Conservation (phyloP, 2,888 invertebrate species). For the Lycia hirtaria region DNA sequence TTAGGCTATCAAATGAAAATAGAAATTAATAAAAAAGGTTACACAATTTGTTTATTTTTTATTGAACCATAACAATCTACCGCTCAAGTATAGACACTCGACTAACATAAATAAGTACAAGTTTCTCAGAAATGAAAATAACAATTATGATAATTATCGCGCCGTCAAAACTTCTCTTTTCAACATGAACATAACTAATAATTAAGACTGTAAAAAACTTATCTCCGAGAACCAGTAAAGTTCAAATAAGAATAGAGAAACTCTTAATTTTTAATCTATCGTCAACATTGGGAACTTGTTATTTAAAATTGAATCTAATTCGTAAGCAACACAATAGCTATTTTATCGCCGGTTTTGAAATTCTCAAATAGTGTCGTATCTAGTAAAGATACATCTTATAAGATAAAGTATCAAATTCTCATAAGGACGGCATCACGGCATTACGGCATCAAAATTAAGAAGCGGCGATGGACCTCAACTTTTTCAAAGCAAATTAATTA, state of each 20-base stretch:
- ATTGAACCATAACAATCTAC: conserved; percentile 34
- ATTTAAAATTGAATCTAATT: conserved; percentile 13
- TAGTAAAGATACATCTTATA: conserved; percentile 42
- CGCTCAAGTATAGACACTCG: conserved; percentile 18
- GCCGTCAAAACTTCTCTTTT: conserved; percentile 64
- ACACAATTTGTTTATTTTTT: conserved; percentile 17
- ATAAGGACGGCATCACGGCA: no score
- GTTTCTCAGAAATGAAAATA: conserved; percentile 65
- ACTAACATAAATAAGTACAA: conserved; percentile 54
- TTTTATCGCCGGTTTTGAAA: conserved; percentile 10
- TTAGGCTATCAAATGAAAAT: conserved; percentile 41
- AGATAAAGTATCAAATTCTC: conserved; percentile 78
- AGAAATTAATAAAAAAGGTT: conserved; percentile 18
- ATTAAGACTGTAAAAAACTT: conserved; percentile 77
- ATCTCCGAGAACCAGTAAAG: conserved; percentile 76
- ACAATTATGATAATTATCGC: conserved; percentile 79
- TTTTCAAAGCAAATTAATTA: conserved; percentile 77
- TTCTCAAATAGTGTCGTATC: conserved; percentile 26
- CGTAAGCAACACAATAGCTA: conserved; percentile 2
- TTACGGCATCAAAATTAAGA: conserved; percentile 68
- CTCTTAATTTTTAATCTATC: conserved; percentile 67
- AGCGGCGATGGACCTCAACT: conserved; percentile 59
- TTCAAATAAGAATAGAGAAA: conserved; percentile 75
- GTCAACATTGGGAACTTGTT: neutral
- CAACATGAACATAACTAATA: conserved; percentile 70